Evolutionary conservation across 2,888 invertebrate species (phyloP), one percentile per base, ranked within the genome.

Genomic region (Hartigia nigra): DNA sequence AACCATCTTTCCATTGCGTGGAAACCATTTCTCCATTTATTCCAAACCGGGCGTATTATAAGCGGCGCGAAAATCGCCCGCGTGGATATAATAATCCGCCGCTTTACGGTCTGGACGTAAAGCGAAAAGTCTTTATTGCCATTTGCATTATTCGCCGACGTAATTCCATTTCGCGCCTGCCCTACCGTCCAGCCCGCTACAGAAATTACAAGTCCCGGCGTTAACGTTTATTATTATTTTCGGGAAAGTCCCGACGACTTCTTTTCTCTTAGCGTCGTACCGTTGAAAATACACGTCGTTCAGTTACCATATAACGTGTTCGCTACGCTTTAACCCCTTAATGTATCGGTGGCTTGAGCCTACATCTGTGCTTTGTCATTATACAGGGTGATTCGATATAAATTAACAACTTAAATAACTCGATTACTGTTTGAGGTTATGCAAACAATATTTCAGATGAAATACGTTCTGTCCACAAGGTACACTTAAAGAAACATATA

Each of bases 131-230:
- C 72, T 75, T 75, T 36, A 36, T 75, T 75, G 75, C 36, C 75
- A 75, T 75, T 75, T 75, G 75, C 75, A 75, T 75, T 75, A 31
- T 39, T 75, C n/a, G 36, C 35, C 34, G 34, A 39, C 72, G 72
- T 34, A 72, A 72, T 72, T 31, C 72, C 75, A 39, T 39, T 36
- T 39, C 75, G 37, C 35, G 36, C 12, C 23, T 23, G 36, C 36
- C 75, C 35, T 12, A 1, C 75, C 72, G 72, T 32, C 31, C 72
- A 12, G 31, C 32, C 12, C 75, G 36, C 36, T 12, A 4, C 31
- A 35, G 36, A 75, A 75, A 14, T 75, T 34, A 75, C 75, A 75
- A 75, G 35, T 75, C 36, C 37, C 36, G n/a, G 34, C 36, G n/a
- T 75, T 75, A 39, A 12, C 75, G 36, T 75, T 55, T 9, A 23